Evolutionary conservation across 2,113 vertebrate species (phyloP).

Genomic region (Danio rerio): DNA sequence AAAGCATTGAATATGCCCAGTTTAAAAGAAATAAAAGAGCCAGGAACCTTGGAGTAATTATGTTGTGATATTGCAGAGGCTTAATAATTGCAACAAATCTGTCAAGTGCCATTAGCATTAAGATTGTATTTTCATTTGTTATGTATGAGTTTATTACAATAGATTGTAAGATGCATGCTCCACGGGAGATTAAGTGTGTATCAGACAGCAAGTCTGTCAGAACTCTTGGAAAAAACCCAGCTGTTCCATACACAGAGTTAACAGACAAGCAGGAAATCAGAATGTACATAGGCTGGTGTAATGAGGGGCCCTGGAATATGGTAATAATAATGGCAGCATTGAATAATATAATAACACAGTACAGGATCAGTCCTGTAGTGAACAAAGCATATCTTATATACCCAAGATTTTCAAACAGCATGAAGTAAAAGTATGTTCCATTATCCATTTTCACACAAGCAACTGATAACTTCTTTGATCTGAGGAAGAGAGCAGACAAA

Average conservation of each 20-base stretch:
- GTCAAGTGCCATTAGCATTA: conserved; percentile 77
- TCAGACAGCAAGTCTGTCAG: conserved; percentile 65
- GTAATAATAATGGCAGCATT: conserved; percentile 16
- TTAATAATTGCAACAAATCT: conserved; percentile 74
- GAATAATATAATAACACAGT: conserved; percentile 2
- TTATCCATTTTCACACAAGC: neutral
- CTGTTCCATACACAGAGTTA: conserved; percentile 73
- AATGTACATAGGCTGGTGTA: conserved; percentile 74
- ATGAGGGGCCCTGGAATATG: neutral
- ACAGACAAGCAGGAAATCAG: conserved; percentile 72
- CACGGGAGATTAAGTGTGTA: conserved; percentile 66
- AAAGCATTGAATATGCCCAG: conserved; percentile 59
- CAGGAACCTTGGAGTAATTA: conserved; percentile 63
- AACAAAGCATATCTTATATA: conserved; percentile 2
- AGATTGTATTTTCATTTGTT: conserved; percentile 71
- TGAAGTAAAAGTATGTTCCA: conserved; percentile 22
- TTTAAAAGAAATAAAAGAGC: conserved; percentile 28
- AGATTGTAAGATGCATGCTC: conserved; percentile 58
- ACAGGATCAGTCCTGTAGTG: neutral
- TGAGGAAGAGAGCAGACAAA: neutral
- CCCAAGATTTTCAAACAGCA: conserved; percentile 36
- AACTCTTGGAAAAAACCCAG: conserved; percentile 73
- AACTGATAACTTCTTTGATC: neutral
- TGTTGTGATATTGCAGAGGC: conserved; percentile 71
- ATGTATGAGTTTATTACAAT: conserved; percentile 71